Evolutionary conservation across 2,888 invertebrate genomes (phyloP), one percentile per base, ranked within the genome.

Genomic region (Rhagonycha lutea): DNA sequence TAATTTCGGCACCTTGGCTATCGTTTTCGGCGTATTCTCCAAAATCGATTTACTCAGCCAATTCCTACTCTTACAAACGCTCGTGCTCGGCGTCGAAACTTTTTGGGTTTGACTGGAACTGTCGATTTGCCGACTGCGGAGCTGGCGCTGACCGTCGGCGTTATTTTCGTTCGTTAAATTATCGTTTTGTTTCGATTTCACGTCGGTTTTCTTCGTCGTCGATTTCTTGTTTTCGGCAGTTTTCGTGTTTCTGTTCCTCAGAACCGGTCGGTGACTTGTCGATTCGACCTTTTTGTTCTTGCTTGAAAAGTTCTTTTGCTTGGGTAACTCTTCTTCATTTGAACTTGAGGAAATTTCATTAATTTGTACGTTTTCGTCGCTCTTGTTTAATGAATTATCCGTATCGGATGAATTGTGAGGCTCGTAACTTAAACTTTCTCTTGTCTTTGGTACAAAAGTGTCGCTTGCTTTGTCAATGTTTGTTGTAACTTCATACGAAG

Each of bases 341-440:
- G 91, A 91, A 81, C 91, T 92, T 0, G 92, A 92, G 1, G 92
- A 92, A 14, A 93, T 91, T 85, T 93, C 92, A 85, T 92, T 91
- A 79, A 92, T 92, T 86, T 93, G 92, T 63, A 92, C 92, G 67
- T 82, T 83, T 76, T 81, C 83, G 47, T 80, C 79, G 10, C 69
- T 69, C 10, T 26, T 63, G n/a, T 68, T 23, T 24, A 14, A n/a
- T 11, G 9, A 11, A 24, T 47, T 89, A 85, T 76, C 86, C 87
- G 79, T 89, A 89, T 77, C 88, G 87, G 32, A 32, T 29, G 14
- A n/a, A 68, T 23, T 29, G 26, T 69, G 72, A 79, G 85, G 83
- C 74, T 86, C 86, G 72, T 83, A 86, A 78, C 83, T 83, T 70
- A 84, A 83, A 78, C 85, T 86, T 73, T 86, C 86, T 9, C 86